A percentile compares a stretch with the other conserved stretches of the same genome.
Conservation (phyloP, 1,140 invertebrate genomes). For the Tribolium castaneum region DNA sequence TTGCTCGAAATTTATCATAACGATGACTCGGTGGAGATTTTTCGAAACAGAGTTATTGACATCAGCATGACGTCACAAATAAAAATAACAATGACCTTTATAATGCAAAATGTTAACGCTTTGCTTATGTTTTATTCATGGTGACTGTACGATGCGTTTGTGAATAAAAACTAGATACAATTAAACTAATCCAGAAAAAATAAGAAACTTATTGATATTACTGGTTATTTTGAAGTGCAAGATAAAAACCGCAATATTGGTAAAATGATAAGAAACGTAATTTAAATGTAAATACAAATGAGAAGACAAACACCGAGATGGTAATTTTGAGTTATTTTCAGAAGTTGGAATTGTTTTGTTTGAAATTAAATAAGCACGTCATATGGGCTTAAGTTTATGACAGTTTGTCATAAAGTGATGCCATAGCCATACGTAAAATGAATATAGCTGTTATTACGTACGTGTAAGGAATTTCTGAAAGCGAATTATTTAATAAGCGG, state of each 20-base stretch:
- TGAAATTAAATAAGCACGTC: slow-evolving; percentile 15
- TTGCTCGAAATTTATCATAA: background rate
- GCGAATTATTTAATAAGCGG: background rate
- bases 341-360: background rate
- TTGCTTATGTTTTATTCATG: slow-evolving; percentile 19
- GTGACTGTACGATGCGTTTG: background rate
- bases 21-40: background rate
- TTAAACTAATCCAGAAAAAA: background rate
- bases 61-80: slow-evolving; percentile 8
- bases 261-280: background rate
- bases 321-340: background rate
- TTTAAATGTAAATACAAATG: background rate
- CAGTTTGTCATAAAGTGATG: slow-evolving; percentile 35
- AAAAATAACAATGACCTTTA: slow-evolving; percentile 31
- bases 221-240: background rate
- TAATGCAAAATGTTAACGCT: slow-evolving; percentile 21
- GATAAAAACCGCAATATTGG: slow-evolving; percentile 7
- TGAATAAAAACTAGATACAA: slow-evolving; percentile 2
- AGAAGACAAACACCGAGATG: background rate
- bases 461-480: background rate
- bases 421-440: background rate
- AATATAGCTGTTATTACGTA: background rate
- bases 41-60: slow-evolving; percentile 16
- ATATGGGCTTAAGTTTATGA: slow-evolving; percentile 17
- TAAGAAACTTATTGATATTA: background rate